Base-by-base conservation (phyloP, 2,797 vertebrate species). In the Cryptoprocta ferox region DNA sequence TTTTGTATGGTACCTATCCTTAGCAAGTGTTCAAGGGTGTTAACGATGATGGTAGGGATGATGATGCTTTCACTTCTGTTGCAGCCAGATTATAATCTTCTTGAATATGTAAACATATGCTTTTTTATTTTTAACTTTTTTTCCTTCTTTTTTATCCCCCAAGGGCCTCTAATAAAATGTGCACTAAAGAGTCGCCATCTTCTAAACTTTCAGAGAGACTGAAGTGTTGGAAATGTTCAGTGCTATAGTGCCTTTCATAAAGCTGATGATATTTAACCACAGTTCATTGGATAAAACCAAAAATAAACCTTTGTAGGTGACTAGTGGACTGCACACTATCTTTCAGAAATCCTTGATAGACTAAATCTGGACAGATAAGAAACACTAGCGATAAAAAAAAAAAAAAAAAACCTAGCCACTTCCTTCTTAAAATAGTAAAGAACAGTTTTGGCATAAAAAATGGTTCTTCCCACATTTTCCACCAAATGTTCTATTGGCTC, bases 191-290 rank as follows among this genome's bases (percentile, higher is more conserved):
- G 2, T 13, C 81, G 21, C 65, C 35, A n/a, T 75, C 19, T 30
- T 66, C 10, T 2, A 90, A 32, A 87, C 39, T 45, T 42, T 15
- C 89, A 59, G 50, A 90, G 28, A 89, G 39, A 70, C 21, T 19
- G 39, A 93, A 37, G 35, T 61, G 68, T 68, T 94, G 16, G 6
- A 86, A 91, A 65, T 32, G 13, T 42, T 61, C 37, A 19, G n/a
- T 82, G 50, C 61, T 96, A 93, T 37, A 79, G n/a, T 42, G 61
- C 37, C 61, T 92, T 89, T 97, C 50, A 66, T 82, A 93, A 97
- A 86, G 5, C 16, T 68, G 82, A 81, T 18, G 83, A 50, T 76
- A 42, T 92, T 82, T 88, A 97, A 89, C 50, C 75, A 94, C 7
- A 30, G n/a, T 32, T 12, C 5, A 48, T 45, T 78, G 37, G 18